These are phyloP conservation scores for Hyposoter dolosus DNA, from an alignment of 2,888 invertebrate species.

Conservation along the genomic window DNA sequence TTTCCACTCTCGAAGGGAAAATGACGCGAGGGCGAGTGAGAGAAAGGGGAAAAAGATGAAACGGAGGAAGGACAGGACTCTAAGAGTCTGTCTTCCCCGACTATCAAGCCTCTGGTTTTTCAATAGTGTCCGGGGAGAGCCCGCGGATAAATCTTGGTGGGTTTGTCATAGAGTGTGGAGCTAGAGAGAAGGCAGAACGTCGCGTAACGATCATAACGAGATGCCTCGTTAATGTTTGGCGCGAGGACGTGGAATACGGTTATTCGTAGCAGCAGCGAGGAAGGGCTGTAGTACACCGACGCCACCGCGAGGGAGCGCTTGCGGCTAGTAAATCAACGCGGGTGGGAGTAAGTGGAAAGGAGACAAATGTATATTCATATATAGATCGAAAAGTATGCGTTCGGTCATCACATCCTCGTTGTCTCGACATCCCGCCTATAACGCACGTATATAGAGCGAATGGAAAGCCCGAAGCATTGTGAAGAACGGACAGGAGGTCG, in stretches of 20 bases:
- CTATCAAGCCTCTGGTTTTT: constrained; percentile 61
- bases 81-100: constrained; percentile 23
- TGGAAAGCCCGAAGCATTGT: constrained; percentile 62
- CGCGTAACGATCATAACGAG: constrained; percentile 78
- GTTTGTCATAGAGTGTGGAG: constrained; percentile 13
- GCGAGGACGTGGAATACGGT: constrained; percentile 45
- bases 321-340: constrained; percentile 30
- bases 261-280: no score
- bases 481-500: constrained; percentile 61
- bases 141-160: constrained; percentile 59
- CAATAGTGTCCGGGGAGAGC: constrained; percentile 57
- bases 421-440: constrained; percentile 37
- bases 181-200: constrained; percentile 21
- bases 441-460: constrained; percentile 28
- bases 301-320: constrained; percentile 37
- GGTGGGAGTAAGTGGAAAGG: background rate
- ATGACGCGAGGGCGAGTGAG: constrained; percentile 25
- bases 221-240: constrained; percentile 83
- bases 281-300: constrained; percentile 43
- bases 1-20: constrained; percentile 57
- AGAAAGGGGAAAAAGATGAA: constrained; percentile 25
- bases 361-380: constrained; percentile 4
- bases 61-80: constrained; percentile 24
- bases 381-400: constrained; percentile 38
- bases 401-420: constrained; percentile 53